Base-by-base conservation (phyloP, 2,888 invertebrate genomes). In the Limnephilus marmoratus region DNA sequence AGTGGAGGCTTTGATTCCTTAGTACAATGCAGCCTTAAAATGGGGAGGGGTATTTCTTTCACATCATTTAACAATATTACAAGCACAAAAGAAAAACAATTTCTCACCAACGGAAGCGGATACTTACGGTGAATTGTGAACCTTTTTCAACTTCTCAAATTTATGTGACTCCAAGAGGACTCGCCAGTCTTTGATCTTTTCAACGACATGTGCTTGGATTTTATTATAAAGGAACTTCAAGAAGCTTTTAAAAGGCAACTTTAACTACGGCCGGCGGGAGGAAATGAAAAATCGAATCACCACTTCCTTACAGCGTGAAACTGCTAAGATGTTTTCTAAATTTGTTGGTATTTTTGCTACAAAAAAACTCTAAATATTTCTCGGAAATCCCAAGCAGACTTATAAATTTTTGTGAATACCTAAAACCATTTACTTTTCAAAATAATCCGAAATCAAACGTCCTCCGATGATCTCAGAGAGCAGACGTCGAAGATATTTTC, bases 31-130 rank as follows among this genome's bases (percentile, higher is more conserved):
- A 68, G 24, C 68, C 68, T 68, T 24, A 2, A 68, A 68, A 9
- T 24, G 68, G n/a, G 68, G 68, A 24, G 89, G 80, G 87, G 68
- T 80, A 81, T 89, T 83, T 68, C 89, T 45, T 89, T 81, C 89
- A 91, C 53, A 68, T 81, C 88, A 91, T 91, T 91, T 91, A 89
- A 89, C 91, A 91, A 34, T 91, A 87, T 82, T 82, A 89, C 89
- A 31, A 24, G 34, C 82, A 49, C 82, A 81, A 80, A 87, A 81
- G 91, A 88, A 91, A 68, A 68, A 89, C 89, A 89, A 89, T 83
- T 82, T 87, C 86, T 83, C 83, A 37, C 83, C 24, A 68, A 68
- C 68, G 24, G 83, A 37, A 41, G 37, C 83, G 83, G 83, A 83
- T 83, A 83, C 41, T 24, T n/a, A 24, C 18, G 37, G 83, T 83